Percentiles rank a stretch among this genome's conserved stretches.
Conservation (phyloP, 1,140 invertebrate genomes). For the Grapholita molesta region DNA sequence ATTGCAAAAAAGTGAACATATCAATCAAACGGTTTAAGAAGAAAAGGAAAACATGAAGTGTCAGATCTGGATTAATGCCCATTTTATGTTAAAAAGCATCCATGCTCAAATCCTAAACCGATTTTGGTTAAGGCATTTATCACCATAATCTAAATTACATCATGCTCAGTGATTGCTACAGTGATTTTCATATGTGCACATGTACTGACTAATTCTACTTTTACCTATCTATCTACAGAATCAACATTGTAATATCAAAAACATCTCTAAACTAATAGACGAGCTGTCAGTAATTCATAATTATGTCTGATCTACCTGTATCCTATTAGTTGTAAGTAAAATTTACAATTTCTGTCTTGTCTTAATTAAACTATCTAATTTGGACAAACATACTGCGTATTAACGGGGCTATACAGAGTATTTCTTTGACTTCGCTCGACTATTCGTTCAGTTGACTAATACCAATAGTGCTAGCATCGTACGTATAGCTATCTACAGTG, state of each 20-base stretch:
- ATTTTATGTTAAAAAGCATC: neutral
- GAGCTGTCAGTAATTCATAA: neutral
- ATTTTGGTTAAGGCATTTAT: neutral
- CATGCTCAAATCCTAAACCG: neutral
- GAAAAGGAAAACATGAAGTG: neutral
- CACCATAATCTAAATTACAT: neutral
- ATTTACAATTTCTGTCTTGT: no score
- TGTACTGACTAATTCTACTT: neutral
- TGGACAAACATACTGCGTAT: no score
- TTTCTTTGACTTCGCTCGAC: neutral
- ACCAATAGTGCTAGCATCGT: slow-evolving; percentile 6
- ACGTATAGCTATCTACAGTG: slow-evolving; percentile 21
- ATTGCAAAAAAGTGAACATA: slow-evolving; percentile 72
- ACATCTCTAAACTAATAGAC: neutral
- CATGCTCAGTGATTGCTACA: neutral
- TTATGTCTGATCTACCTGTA: no score
- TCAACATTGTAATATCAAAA: neutral
- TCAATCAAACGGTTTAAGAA: neutral
- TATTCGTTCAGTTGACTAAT: neutral
- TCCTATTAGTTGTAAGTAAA: no score
- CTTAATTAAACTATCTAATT: no score
- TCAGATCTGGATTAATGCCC: neutral
- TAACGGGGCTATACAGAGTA: no score
- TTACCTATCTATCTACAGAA: neutral
- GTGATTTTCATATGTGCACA: neutral